Percentiles rank a stretch among this genome's conserved stretches.
phyloP scores from a whole-genome alignment of 2,797 vertebrate species.

The Myotis myotis region DNA sequence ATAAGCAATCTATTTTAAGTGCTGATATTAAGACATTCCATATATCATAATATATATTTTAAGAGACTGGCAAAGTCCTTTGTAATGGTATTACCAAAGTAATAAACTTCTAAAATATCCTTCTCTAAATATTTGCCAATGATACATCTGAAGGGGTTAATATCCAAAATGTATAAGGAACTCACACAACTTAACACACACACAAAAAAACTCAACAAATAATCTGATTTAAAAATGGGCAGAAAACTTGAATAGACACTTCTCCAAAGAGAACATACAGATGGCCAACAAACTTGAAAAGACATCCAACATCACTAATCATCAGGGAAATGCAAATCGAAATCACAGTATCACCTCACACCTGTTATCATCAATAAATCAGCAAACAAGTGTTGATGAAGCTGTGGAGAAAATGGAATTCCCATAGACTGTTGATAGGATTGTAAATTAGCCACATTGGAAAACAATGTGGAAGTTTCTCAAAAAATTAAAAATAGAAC shows the following conservation, averaged over 20 bases:
- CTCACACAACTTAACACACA: neutral
- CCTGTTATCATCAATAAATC: neutral
- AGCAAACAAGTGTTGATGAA: neutral
- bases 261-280: neutral
- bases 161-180: neutral
- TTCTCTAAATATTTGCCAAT: neutral
- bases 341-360: neutral
- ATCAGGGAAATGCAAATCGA: neutral
- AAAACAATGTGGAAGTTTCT: neutral
- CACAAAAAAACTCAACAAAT: neutral
- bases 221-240: neutral
- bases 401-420: neutral
- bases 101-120: constrained; percentile 16
- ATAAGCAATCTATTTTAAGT: constrained; percentile 39
- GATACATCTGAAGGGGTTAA: neutral
- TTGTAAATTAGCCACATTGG: neutral
- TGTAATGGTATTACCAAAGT: neutral
- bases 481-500: neutral
- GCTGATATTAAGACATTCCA: neutral
- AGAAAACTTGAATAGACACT: neutral
- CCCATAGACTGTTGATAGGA: neutral
- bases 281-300: neutral
- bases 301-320: neutral
- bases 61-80: constrained; percentile 6
- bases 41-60: neutral